Conservation (phyloP, 2,113 vertebrate species). For the Gila orcuttii region DNA sequence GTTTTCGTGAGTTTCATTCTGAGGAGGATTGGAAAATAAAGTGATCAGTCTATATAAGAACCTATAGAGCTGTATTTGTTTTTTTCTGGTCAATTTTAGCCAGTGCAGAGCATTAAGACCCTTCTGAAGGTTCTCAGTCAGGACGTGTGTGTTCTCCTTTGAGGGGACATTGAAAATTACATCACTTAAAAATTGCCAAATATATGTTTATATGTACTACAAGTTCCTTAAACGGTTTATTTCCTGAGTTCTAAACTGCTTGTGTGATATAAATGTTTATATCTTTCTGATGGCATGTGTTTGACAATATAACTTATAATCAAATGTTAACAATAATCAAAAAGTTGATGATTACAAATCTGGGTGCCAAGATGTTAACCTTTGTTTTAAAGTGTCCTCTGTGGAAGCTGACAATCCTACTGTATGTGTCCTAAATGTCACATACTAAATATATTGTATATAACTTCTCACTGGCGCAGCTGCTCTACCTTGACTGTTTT, state of each 20-base stretch:
- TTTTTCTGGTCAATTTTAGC: not conserved
- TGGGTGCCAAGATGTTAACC: not conserved
- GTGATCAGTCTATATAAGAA: not conserved
- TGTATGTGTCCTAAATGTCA: not conserved
- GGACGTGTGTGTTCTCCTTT: not conserved
- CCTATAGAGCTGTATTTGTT: not conserved
- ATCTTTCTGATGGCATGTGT: not conserved
- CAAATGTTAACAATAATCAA: not conserved
- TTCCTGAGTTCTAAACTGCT: not conserved
- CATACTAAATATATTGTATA: not conserved
- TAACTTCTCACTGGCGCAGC: not conserved
- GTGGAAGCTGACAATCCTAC: not conserved
- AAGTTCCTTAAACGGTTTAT: not conserved
- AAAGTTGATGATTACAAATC: not conserved
- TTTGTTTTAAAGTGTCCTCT: not conserved
- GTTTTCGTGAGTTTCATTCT: not conserved
- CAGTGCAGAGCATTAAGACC: not conserved
- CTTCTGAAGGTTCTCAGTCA: not conserved
- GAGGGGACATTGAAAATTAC: not conserved
- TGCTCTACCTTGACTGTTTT: not conserved
- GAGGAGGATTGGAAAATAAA: not conserved
- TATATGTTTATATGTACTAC: not conserved
- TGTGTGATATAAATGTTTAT: not conserved
- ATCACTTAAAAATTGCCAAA: conserved; percentile 1
- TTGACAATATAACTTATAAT: not conserved